A percentile compares a stretch with the other conserved stretches of the same genome.
These are phyloP conservation scores for Bubo bubo DNA, from an alignment of 2,113 vertebrate species.

Conservation along the genomic window DNA sequence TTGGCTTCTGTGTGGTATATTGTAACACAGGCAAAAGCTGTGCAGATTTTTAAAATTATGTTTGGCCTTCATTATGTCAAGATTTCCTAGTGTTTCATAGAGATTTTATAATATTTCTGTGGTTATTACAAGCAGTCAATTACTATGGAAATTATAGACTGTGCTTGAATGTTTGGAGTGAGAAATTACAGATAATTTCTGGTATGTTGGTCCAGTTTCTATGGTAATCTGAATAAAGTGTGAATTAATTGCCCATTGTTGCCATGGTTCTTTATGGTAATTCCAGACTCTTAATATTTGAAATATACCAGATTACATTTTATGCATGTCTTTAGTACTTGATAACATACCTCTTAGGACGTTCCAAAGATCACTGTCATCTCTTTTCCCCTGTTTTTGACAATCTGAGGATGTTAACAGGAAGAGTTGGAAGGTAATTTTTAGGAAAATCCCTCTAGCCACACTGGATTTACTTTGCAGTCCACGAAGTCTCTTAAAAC, in stretches of 20 bases:
- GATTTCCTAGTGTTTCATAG: background rate
- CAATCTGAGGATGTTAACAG: background rate
- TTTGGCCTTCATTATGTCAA: slow-evolving; percentile 12
- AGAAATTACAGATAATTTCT: slow-evolving; percentile 63
- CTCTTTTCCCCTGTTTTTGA: background rate
- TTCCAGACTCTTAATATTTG: slow-evolving; percentile 5
- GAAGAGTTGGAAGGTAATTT: background rate
- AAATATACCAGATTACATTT: background rate
- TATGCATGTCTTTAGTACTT: background rate
- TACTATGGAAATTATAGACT: slow-evolving; percentile 69
- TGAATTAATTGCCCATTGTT: slow-evolving; percentile 61
- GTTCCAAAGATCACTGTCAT: background rate
- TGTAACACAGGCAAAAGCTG: background rate
- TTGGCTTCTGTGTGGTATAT: background rate
- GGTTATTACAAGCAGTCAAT: slow-evolving; percentile 46
- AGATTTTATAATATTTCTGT: slow-evolving; percentile 38
- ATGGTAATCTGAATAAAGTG: slow-evolving; percentile 56
- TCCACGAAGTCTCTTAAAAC: background rate
- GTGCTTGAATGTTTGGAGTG: slow-evolving; percentile 43
- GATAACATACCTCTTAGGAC: background rate
- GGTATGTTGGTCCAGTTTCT: slow-evolving; percentile 58
- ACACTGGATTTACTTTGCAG: background rate
- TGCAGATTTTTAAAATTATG: background rate
- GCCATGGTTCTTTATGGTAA: slow-evolving; percentile 36
- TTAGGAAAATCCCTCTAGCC: background rate